Evolutionary conservation across 2,888 invertebrate species (phyloP), one percentile per base, ranked within the genome.

Genomic region (Caenorhabditis doughertyi): DNA sequence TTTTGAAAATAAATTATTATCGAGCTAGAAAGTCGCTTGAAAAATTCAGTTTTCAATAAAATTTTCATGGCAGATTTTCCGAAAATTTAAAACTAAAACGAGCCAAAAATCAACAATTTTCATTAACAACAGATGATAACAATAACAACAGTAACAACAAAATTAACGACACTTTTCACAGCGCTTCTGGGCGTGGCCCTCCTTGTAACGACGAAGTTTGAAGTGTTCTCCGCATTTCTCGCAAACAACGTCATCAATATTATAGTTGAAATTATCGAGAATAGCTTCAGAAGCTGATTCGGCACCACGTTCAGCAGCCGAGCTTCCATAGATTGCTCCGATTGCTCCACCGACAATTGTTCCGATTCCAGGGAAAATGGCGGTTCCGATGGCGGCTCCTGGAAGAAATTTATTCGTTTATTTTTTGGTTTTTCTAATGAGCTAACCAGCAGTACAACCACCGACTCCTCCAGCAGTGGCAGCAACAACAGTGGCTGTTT

Each of bases 361-460:
- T n/a, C 44, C 44, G 44, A 47, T 47, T 47, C 55, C 68, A 9
- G 68, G 68, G 42, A 68, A 21, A 16, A 68, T 42, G 0, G 29
- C 35, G 0, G 68, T 42, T 55, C 68, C 68, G 55, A 68, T 55
- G 25, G 68, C 9, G 4, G 55, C 55, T 0, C 68, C 68, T 55
- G 55, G 0, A 55, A 55, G 23, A 8, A 18, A 47, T 3, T 18
- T 4, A 47, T 13, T 47, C 44, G 44, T 18, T 47, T 16, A 42
- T 3, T 7, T 7, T 42, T 13, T 39, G 39, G 5, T 9, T 39
- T 39, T n/a, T n/a, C n/a, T n/a, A n/a, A n/a, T n/a, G n/a, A n/a
- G 9, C 53, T 53, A 9, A 64, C 47, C 39, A 3, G 18, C 18
- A 42, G 27, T 9, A 44, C 21, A 18, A 11, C 49, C 64, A 18